Conservation (phyloP, 1,140 invertebrate species). For the Zaprionus ornatus region DNA sequence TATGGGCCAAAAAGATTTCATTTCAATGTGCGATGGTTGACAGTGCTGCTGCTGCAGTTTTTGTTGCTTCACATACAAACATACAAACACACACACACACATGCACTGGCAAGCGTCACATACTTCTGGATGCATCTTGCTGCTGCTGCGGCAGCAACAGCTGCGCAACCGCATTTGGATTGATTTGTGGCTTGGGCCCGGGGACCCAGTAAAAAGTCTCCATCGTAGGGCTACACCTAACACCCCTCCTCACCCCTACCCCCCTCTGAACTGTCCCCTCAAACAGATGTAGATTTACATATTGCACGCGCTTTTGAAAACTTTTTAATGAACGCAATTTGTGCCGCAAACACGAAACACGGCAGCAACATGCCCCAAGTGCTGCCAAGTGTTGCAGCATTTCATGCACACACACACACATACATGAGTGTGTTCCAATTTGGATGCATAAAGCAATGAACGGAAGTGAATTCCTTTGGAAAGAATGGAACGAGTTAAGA, state of each 20-base stretch:
- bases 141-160: constrained; percentile 57
- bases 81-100: neutral
- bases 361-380: constrained; percentile 8
- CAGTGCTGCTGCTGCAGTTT: constrained; percentile 30
- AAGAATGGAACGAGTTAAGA: no score
- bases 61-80: neutral
- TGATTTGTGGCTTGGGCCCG: constrained; percentile 76
- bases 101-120: neutral
- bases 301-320: constrained; percentile 37
- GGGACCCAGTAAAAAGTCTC: constrained; percentile 25
- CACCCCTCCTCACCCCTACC: neutral
- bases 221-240: neutral
- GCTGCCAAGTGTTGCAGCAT: constrained; percentile 19
- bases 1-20: constrained; percentile 82
- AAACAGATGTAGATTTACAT: constrained; percentile 42
- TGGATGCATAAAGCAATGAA: neutral
- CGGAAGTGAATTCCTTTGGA: neutral
- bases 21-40: constrained; percentile 69
- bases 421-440: constrained; percentile 4
- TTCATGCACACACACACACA: constrained; percentile 9
- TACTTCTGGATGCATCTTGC: constrained; percentile 39
- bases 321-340: constrained; percentile 58
- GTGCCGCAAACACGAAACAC: constrained; percentile 23
- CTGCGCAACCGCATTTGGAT: constrained; percentile 82
- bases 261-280: neutral